phyloP scores from a whole-genome alignment of 2,797 vertebrate genomes.

The Poecile montanus region DNA sequence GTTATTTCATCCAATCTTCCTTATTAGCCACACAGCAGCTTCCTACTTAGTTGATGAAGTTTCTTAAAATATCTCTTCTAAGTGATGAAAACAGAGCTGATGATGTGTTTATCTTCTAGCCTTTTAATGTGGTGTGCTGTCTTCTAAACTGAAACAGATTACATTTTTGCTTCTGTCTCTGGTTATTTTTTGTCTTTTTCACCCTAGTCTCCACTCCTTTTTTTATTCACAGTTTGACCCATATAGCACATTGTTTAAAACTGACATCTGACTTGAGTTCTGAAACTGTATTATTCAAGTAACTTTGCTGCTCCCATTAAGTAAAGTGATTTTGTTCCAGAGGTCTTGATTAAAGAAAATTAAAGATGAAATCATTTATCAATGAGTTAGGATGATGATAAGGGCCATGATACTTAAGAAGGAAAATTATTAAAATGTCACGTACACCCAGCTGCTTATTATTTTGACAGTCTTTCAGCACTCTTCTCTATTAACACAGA shows the following conservation, averaged over 20 bases:
- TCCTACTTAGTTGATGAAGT: slow-evolving; percentile 26
- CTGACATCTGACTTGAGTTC: background rate
- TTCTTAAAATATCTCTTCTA: slow-evolving; percentile 40
- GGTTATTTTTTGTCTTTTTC: background rate
- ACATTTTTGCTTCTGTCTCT: background rate
- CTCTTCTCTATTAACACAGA: background rate
- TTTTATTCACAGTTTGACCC: background rate
- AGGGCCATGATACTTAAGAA: background rate
- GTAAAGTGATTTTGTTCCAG: background rate
- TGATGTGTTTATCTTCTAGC: background rate
- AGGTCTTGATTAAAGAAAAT: slow-evolving; percentile 30
- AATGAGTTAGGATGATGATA: background rate
- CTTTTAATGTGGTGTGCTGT: background rate
- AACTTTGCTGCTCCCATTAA: background rate
- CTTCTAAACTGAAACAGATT: background rate
- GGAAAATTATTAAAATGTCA: background rate
- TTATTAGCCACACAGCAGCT: slow-evolving; percentile 15
- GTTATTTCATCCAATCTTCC: background rate
- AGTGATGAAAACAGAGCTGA: slow-evolving; percentile 9
- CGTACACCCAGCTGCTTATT: background rate
- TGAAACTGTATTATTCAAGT: background rate
- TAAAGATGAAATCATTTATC: slow-evolving; percentile 9
- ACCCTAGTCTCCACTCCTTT: background rate
- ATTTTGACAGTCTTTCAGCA: background rate
- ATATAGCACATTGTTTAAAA: background rate